Evolutionary conservation across 2,888 invertebrate species (phyloP), one percentile per base, ranked within the genome.

Genomic region (Andricus curvator): DNA sequence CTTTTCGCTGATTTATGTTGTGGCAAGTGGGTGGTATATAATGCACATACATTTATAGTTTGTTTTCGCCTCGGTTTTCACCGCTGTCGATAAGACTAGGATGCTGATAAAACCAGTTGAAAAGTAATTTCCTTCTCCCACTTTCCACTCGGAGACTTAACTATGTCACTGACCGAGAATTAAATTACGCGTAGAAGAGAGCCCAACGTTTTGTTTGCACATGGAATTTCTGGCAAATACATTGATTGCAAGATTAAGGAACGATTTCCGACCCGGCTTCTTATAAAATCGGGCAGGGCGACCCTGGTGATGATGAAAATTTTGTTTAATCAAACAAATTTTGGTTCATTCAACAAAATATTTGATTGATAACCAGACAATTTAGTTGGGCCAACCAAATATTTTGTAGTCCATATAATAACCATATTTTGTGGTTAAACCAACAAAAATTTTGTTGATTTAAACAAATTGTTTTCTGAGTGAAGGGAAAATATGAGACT

Each of bases 71-170:
- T 74, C 51, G 29, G 56, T 56, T 74, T 74, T 74, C 56, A 33
- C 29, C 33, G 56, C 56, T 56, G 13, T 74, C 56, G 74, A 74
- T 74, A 56, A 56, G 33, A 33, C 56, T 74, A 33, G 33, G 74
- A 74, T 33, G 33, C 74, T 74, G 74, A 74, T 56, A 74, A 56
- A 70, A 48, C 56, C 33, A 74, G 51, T 37, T 56, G 29, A 74
- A 74, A 74, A 74, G 56, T 74, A 56, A 74, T 74, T 74, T 74
- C 74, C 74, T 74, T 56, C 56, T 74, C 74, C 56, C 56, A 74
- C 74, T 74, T 70, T 3, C 15, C 29, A 33, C 33, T 20, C 13
- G 9, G 0, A 6, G 56, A 33, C 6, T 74, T 51, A 56, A 74
- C 33, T 74, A n/a, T 74, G 74, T 74, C 74, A 56, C 33, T 74